These are phyloP conservation scores for Alviniconcha strummeri DNA, from an alignment of 2,888 invertebrate genomes.

Conservation along the genomic window DNA sequence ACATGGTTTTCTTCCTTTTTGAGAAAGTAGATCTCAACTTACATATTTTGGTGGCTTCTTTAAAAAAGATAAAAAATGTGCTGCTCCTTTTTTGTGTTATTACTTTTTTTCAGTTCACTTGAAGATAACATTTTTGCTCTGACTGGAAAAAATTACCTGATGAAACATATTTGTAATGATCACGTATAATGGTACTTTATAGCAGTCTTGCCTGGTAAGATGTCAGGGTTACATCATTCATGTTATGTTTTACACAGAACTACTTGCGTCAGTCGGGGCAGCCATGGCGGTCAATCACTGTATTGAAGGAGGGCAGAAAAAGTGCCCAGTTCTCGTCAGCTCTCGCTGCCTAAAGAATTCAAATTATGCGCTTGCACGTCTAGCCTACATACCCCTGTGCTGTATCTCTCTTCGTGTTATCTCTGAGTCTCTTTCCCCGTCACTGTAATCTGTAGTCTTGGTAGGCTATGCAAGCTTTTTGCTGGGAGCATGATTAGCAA, in stretches of 20 bases:
- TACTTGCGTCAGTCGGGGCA: slow-evolving; percentile 37
- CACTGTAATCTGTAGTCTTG: background rate
- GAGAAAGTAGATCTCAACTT: background rate
- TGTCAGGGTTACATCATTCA: too few species aligned
- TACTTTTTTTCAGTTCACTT: background rate
- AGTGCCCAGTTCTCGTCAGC: slow-evolving; percentile 44
- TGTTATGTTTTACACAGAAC: slow-evolving; percentile 33
- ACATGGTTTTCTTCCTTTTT: background rate
- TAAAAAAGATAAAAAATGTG: background rate
- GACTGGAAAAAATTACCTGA: background rate
- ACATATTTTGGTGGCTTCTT: background rate
- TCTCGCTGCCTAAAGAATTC: slow-evolving; percentile 45
- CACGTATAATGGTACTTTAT: too few species aligned
- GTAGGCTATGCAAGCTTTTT: too few species aligned
- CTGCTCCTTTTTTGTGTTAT: background rate
- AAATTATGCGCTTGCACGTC: background rate
- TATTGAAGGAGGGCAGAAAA: slow-evolving; percentile 48
- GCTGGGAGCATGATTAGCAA: too few species aligned
- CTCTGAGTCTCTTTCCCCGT: background rate
- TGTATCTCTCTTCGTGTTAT: too few species aligned
- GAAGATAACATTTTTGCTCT: background rate
- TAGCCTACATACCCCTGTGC: background rate
- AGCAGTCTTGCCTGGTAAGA: too few species aligned
- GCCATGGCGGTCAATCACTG: slow-evolving; percentile 45
- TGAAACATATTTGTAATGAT: background rate